phyloP scores from a whole-genome alignment of 2,113 vertebrate species.

The Anoplopoma fimbria region DNA sequence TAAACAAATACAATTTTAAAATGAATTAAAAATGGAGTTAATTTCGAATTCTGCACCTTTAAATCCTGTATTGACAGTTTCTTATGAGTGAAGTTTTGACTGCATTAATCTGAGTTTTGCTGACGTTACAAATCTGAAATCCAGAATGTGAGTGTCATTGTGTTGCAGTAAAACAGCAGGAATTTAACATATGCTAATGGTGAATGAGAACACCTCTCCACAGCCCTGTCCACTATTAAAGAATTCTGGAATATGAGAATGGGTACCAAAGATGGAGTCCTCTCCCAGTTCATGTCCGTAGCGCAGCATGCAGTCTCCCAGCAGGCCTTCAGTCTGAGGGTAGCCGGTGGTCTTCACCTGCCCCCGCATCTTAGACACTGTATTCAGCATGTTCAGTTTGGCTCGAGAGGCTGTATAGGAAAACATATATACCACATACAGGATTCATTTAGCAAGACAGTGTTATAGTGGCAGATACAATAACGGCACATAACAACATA shows the following conservation, averaged over 20 bases:
- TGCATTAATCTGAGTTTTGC: not conserved
- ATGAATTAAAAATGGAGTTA: not conserved
- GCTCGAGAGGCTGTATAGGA: conserved; percentile 89
- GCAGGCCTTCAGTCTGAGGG: conserved; percentile 92
- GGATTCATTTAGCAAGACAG: not conserved
- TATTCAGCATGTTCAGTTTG: conserved; percentile 95
- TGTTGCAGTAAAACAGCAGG: not conserved
- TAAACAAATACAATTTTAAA: not conserved
- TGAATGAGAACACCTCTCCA: not conserved
- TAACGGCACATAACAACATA: not conserved
- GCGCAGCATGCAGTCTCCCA: conserved; percentile 94
- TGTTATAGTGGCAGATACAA: not conserved
- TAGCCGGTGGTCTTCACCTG: conserved; percentile 94
- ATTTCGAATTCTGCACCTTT: not conserved
- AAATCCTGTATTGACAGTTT: not conserved
- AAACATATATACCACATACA: not conserved
- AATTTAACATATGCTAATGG: not conserved
- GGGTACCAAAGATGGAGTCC: conserved; percentile 90
- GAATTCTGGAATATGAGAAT: not conserved
- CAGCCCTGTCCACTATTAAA: not conserved
- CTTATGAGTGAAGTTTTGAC: not conserved
- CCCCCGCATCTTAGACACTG: conserved; percentile 93
- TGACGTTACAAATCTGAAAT: not conserved
- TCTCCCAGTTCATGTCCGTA: conserved; percentile 92
- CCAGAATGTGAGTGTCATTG: not conserved